These are phyloP conservation scores for Drosophila austrosaltans DNA, from an alignment of 2,888 invertebrate species.

Conservation along the genomic window DNA sequence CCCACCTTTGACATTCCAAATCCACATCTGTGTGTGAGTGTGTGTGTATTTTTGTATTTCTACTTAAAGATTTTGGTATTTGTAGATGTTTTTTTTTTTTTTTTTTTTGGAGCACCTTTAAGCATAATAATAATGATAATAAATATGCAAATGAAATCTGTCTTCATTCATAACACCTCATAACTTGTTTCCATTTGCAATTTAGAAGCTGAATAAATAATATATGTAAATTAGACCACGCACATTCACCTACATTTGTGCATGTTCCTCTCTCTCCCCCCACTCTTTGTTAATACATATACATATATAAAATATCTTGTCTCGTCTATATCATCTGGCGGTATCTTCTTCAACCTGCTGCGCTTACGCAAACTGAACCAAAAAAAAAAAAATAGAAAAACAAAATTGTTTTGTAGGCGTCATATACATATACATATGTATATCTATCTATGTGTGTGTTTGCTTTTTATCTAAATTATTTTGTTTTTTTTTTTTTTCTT, in stretches of 20 bases:
- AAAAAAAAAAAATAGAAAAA: constrained; percentile 15
- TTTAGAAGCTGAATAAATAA: constrained; percentile 70
- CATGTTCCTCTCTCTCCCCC: neutral
- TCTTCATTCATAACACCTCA: constrained; percentile 49
- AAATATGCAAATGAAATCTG: constrained; percentile 47
- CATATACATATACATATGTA: constrained; percentile 22
- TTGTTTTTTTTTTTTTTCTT: constrained; percentile 38
- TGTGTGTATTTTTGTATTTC: neutral
- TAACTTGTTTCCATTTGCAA: constrained; percentile 61
- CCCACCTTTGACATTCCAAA: constrained; percentile 19
- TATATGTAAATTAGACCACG: constrained; percentile 63
- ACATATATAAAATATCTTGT: constrained; percentile 12
- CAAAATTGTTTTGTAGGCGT: constrained; percentile 56
- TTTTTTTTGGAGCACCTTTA: constrained; percentile 19
- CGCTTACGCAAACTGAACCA: constrained; percentile 45
- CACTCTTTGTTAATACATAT: neutral
- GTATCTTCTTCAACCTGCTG: constrained; percentile 21
- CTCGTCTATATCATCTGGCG: constrained; percentile 2
- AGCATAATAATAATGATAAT: constrained; percentile 15
- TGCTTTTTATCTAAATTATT: constrained; percentile 56
- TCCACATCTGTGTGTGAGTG: neutral
- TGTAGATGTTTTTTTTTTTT: constrained; percentile 17
- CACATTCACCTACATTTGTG: constrained; percentile 34
- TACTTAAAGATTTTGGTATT: neutral
- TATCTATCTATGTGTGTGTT: constrained; percentile 2